Base-by-base conservation (phyloP, 2,797 vertebrate genomes). In the Sebastes kiyomatsui region DNA sequence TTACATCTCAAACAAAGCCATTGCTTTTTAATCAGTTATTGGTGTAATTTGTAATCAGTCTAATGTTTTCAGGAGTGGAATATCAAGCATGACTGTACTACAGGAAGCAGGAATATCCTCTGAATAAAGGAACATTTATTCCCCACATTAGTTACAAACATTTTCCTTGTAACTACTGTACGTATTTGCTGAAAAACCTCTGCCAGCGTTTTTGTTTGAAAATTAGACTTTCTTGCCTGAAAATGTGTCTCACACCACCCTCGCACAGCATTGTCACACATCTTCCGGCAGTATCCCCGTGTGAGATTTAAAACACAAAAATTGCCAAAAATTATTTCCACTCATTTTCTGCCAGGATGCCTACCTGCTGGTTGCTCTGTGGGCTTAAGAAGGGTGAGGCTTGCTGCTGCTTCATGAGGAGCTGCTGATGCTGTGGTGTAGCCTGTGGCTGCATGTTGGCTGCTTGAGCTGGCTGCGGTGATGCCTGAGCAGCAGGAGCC, bases 351-450 rank as follows among this genome's bases (percentile, higher is more conserved):
- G 23, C 12, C 10, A 42, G 25, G 35, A 67, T 5, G 58, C 89
- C 70, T 88, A 97, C 95, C 95, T 96, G 96, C 83, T 96, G 94
- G 82, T 88, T 92, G 77, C 88, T 93, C 62, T 96, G 95, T 52
- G 91, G 90, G n/a, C 70, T 90, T 72, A 96, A 93, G 71, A 96
- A 91, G 9, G 90, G 72, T 5, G 92, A 42, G 7, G 89, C 86
- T n/a, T 95, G 97, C 66, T 95, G 97, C 64, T 96, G 97, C 91
- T 98, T 97, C 77, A 97, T 92, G 88, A 97, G 97, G 60, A 98
- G 90, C 77, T 97, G 97, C 84, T 97, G 97, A 84, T 98, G 97
- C 85, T 97, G 97, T 52, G 97, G 94, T 0, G 97, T 96, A 72
- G 96, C 93, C 90, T 97, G 97, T 3, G 96, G 93, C 76, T 95